These are phyloP conservation scores for Thunnus thynnus DNA, from an alignment of 2,113 vertebrate genomes.

Conservation along the genomic window DNA sequence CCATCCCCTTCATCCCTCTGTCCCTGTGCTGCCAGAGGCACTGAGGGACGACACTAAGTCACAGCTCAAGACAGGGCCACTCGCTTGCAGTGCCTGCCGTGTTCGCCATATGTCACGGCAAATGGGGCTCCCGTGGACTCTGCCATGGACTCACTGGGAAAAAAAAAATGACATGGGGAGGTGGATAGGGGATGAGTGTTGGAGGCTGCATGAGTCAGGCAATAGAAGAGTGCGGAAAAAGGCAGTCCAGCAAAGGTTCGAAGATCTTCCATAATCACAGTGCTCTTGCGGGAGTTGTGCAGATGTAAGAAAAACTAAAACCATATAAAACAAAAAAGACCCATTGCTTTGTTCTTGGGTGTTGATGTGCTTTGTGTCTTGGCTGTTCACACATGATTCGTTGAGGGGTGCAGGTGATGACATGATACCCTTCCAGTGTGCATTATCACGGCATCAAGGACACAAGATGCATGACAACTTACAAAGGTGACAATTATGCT, in stretches of 20 bases:
- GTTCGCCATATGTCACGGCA: conserved; percentile 78
- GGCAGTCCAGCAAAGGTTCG: conserved; percentile 36
- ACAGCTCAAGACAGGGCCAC: conserved; percentile 82
- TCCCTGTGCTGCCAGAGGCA: conserved; percentile 80
- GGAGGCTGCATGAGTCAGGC: conserved; percentile 49
- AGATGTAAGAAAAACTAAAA: conserved; percentile 36
- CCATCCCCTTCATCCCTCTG: conserved; percentile 77
- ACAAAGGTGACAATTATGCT: conserved; percentile 78
- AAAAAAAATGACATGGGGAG: conserved; percentile 63
- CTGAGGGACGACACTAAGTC: conserved; percentile 84
- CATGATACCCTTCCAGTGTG: conserved; percentile 57
- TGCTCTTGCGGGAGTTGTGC: conserved; percentile 21
- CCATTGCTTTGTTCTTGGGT: conserved; percentile 24
- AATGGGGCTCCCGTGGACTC: conserved; percentile 80
- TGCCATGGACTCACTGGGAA: conserved; percentile 52
- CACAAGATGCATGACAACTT: conserved; percentile 70
- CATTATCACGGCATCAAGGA: conserved; percentile 71
- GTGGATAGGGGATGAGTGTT: conserved; percentile 49
- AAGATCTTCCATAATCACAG: conserved; percentile 42
- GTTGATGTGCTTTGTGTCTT: conserved; percentile 37
- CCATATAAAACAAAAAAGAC: neutral
- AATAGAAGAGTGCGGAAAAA: conserved; percentile 28
- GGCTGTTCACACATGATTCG: conserved; percentile 43
- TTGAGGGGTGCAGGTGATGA: conserved; percentile 60
- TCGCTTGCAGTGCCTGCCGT: conserved; percentile 74